These are phyloP conservation scores for Ceratoteleas bidentatus DNA, from an alignment of 1,140 invertebrate species.

Conservation along the genomic window DNA sequence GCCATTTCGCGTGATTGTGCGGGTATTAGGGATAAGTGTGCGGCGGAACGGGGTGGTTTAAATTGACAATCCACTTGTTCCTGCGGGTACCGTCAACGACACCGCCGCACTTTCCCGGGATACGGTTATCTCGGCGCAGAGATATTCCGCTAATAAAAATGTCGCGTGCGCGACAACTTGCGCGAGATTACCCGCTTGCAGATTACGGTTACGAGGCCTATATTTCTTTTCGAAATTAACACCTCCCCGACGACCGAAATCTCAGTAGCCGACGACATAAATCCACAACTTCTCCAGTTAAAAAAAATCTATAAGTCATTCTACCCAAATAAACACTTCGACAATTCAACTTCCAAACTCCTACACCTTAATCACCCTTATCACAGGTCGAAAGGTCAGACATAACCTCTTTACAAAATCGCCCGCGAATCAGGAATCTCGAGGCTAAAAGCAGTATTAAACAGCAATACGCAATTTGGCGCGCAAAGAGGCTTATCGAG, in stretches of 20 bases:
- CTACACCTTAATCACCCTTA: too few relatives aligned
- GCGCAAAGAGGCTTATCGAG: slow-evolving; percentile 33
- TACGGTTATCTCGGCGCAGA: neutral
- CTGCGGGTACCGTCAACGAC: slow-evolving; percentile 1
- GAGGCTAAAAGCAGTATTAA: neutral
- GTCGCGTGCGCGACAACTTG: too few relatives aligned
- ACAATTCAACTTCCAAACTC: neutral
- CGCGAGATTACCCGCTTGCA: neutral
- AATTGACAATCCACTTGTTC: slow-evolving; percentile 42
- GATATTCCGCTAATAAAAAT: neutral
- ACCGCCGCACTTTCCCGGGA: neutral
- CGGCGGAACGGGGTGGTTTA: slow-evolving; percentile 18
- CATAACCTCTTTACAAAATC: too few relatives aligned
- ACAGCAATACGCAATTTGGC: slow-evolving; percentile 20
- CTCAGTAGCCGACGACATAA: neutral
- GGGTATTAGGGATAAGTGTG: slow-evolving; percentile 52
- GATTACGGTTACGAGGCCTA: neutral
- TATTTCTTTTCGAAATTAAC: neutral
- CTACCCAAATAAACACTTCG: too few relatives aligned
- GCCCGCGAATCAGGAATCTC: too few relatives aligned
- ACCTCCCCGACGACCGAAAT: neutral
- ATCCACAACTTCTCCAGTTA: neutral
- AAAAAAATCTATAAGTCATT: neutral
- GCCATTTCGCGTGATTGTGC: slow-evolving; percentile 70
- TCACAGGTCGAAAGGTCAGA: too few relatives aligned